These are phyloP conservation scores for Melitaea cinxia DNA, from an alignment of 1,140 invertebrate species.

Conservation along the genomic window DNA sequence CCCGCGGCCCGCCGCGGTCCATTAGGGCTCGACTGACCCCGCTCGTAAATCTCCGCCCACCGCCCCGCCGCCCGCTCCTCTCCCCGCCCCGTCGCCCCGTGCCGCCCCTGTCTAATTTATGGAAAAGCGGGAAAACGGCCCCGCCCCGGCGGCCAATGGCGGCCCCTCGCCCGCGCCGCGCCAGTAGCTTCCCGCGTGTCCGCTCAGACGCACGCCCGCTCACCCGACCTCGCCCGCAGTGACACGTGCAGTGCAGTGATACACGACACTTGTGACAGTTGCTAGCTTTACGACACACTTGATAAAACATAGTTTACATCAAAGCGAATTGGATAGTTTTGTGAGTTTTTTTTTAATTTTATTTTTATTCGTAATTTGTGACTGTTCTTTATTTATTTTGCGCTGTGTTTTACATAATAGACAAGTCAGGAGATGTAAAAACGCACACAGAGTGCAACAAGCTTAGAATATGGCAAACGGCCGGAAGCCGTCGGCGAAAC, in stretches of 20 bases:
- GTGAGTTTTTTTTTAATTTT: not conserved
- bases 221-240: not conserved
- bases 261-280: conserved; percentile 12
- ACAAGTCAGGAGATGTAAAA: too few species aligned
- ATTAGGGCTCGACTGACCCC: conserved; percentile 32
- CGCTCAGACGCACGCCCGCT: conserved; percentile 16
- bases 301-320: not conserved
- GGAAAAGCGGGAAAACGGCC: conserved; percentile 38
- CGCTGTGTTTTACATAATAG: too few species aligned
- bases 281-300: not conserved
- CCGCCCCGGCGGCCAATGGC: conserved; percentile 42
- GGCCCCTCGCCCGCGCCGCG: conserved; percentile 33
- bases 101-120: conserved; percentile 30
- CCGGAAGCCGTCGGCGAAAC: too few species aligned
- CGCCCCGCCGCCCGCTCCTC: conserved; percentile 30
- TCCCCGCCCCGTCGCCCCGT: conserved; percentile 30
- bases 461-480: too few species aligned
- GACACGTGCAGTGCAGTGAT: conserved; percentile 25
- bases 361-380: not conserved
- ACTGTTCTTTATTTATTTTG: too few species aligned
- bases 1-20: conserved; percentile 14
- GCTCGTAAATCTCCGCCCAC: conserved; percentile 39
- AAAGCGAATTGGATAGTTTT: not conserved
- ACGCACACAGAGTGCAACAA: too few species aligned
- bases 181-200: conserved; percentile 29